Percentiles rank a stretch among this genome's conserved stretches.
These are phyloP conservation scores for Marasmarcha lunaedactyla DNA, from an alignment of 2,888 invertebrate species.

Conservation along the genomic window DNA sequence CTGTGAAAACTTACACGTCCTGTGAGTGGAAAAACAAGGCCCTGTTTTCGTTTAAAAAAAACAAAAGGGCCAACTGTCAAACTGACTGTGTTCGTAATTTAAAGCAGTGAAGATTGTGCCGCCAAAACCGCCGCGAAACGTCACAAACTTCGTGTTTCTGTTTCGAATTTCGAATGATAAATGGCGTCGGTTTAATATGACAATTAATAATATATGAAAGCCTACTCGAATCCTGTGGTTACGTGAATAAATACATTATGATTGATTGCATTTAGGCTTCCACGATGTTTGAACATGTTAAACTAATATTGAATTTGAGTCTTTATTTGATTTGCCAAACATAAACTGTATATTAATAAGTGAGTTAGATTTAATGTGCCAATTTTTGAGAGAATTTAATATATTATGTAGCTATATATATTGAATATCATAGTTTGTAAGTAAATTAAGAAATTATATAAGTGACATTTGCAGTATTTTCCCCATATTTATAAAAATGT, in stretches of 20 bases:
- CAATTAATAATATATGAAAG: no score
- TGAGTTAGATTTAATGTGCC: slow-evolving; percentile 29
- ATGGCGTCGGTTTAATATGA: no score
- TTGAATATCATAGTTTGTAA: slow-evolving; percentile 14
- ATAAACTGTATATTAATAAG: no score
- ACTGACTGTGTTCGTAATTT: slow-evolving; percentile 1
- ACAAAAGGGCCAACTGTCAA: neutral
- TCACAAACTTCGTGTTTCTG: no score
- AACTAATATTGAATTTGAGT: no score
- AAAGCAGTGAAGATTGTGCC: neutral
- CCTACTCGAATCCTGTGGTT: no score
- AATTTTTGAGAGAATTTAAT: slow-evolving; percentile 60
- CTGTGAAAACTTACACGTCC: slow-evolving; percentile 89
- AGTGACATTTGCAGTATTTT: slow-evolving; percentile 39
- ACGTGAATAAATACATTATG: neutral
- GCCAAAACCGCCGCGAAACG: no score
- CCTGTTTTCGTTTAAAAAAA: slow-evolving; percentile 51
- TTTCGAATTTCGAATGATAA: no score
- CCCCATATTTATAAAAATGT: slow-evolving; percentile 18
- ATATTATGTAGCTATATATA: slow-evolving; percentile 22
- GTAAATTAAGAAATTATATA: slow-evolving; percentile 17
- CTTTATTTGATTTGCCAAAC: no score
- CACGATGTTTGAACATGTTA: neutral
- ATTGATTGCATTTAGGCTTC: neutral
- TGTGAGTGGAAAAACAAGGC: slow-evolving; percentile 72